Percentiles rank a stretch among this genome's conserved stretches.
Evolutionary conservation across 2,888 invertebrate genomes (phyloP).

Genomic region (Drosophila fulvimacula): DNA sequence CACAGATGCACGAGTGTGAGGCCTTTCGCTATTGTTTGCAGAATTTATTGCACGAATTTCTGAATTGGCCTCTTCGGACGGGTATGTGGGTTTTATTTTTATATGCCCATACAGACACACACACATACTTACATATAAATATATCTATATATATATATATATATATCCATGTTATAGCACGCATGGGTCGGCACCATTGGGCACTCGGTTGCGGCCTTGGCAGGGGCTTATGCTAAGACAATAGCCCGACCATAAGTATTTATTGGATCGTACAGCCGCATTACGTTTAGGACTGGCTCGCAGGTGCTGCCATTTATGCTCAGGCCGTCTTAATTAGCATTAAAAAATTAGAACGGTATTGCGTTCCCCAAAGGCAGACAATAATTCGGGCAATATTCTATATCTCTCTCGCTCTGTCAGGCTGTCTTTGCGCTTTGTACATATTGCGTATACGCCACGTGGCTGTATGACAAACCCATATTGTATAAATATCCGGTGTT

Average conservation of each 20-base stretch:
- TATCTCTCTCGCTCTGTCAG: not conserved
- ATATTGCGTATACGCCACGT: slow-evolving; percentile 32
- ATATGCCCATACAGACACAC: slow-evolving; percentile 16
- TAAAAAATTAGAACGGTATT: slow-evolving; percentile 11
- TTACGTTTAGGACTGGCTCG: slow-evolving; percentile 20
- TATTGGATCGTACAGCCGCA: slow-evolving; percentile 49
- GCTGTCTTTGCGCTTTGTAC: not conserved
- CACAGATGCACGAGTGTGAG: slow-evolving; percentile 46
- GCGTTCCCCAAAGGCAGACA: not conserved
- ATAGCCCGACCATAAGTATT: slow-evolving; percentile 51
- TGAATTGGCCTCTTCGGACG: slow-evolving; percentile 73
- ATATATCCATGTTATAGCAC: slow-evolving; percentile 23
- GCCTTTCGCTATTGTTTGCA: slow-evolving; percentile 67
- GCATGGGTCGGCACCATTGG: slow-evolving; percentile 14
- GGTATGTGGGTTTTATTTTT: slow-evolving; percentile 67
- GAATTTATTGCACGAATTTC: slow-evolving; percentile 78
- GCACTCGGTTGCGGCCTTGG: slow-evolving; percentile 56
- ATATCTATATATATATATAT: slow-evolving; percentile 15
- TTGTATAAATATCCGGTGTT: slow-evolving; percentile 11
- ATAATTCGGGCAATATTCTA: not conserved
- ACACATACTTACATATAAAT: not conserved
- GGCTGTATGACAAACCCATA: slow-evolving; percentile 7
- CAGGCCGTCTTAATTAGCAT: slow-evolving; percentile 64
- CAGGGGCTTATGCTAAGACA: slow-evolving; percentile 64
- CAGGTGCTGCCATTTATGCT: slow-evolving; percentile 53